Evolutionary conservation across 2,113 vertebrate genomes (phyloP).

Genomic region (Tragelaphus imberbis): DNA sequence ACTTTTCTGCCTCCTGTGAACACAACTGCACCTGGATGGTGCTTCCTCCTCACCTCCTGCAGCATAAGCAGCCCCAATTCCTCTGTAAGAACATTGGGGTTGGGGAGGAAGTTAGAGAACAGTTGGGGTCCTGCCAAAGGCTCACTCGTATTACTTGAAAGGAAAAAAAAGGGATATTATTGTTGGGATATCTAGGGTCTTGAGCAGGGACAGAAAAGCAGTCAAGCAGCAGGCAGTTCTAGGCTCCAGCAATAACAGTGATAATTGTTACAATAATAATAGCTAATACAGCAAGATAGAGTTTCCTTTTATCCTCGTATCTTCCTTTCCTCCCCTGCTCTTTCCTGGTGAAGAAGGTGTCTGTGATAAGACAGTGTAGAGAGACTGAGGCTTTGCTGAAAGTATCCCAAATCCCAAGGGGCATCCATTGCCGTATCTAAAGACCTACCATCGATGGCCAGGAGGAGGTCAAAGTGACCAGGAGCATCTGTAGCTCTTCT

Average conservation of each 20-base stretch:
- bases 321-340: not conserved
- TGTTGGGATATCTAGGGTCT: not conserved
- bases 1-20: not conserved
- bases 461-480: not conserved
- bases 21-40: not conserved
- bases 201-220: not conserved
- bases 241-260: not conserved
- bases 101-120: not conserved
- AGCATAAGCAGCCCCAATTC: not conserved
- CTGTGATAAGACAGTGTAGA: not conserved
- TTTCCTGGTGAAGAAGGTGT: not conserved
- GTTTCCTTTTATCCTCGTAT: not conserved
- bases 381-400: not conserved
- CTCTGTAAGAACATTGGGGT: accelerated
- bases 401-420: not conserved
- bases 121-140: not conserved
- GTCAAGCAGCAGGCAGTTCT: not conserved
- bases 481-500: not conserved
- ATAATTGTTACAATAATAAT: not conserved
- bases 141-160: not conserved
- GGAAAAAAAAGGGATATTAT: not conserved
- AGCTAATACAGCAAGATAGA: not conserved
- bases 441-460: no score
- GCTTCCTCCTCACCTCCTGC: not conserved
- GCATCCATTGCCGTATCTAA: accelerated